Percentiles rank a stretch among this genome's conserved stretches.
These are phyloP conservation scores for Adoxophyes honmai DNA, from an alignment of 1,140 invertebrate genomes.

Conservation along the genomic window DNA sequence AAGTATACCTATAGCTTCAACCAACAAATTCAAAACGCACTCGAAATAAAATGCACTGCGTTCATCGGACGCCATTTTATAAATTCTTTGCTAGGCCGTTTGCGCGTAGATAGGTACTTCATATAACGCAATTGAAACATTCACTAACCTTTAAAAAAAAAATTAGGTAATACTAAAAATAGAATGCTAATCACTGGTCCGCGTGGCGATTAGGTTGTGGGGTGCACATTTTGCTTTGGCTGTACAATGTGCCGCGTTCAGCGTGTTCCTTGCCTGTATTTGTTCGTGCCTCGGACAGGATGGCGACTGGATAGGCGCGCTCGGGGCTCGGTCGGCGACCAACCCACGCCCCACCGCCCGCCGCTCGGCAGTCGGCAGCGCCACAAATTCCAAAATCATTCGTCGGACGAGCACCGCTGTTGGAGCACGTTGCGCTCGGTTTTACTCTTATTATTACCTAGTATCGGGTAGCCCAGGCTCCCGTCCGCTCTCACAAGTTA, in stretches of 20 bases:
- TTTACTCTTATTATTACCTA: not conserved
- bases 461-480: not conserved
- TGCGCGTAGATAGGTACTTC: not conserved
- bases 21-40: not conserved
- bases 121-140: slow-evolving; percentile 23
- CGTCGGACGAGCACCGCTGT: slow-evolving; percentile 21
- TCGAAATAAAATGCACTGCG: not conserved
- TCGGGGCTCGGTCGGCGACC: slow-evolving; percentile 27
- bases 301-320: slow-evolving; percentile 21
- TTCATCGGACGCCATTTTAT: not conserved
- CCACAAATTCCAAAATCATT: slow-evolving; percentile 31
- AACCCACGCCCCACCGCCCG: slow-evolving; percentile 38
- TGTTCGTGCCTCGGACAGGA: slow-evolving; percentile 37
- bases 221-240: slow-evolving; percentile 13
- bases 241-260: slow-evolving; percentile 21
- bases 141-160: slow-evolving; percentile 45
- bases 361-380: slow-evolving; percentile 22
- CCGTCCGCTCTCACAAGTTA: too few relatives aligned
- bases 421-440: slow-evolving; percentile 2
- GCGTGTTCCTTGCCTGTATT: slow-evolving; percentile 31
- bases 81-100: not conserved
- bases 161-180: slow-evolving; percentile 24
- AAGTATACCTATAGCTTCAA: too few relatives aligned
- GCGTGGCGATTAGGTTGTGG: slow-evolving; percentile 8
- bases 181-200: slow-evolving; percentile 30